Base-by-base conservation (phyloP, 2,113 vertebrate species). In the Lasiurus cinereus region DNA sequence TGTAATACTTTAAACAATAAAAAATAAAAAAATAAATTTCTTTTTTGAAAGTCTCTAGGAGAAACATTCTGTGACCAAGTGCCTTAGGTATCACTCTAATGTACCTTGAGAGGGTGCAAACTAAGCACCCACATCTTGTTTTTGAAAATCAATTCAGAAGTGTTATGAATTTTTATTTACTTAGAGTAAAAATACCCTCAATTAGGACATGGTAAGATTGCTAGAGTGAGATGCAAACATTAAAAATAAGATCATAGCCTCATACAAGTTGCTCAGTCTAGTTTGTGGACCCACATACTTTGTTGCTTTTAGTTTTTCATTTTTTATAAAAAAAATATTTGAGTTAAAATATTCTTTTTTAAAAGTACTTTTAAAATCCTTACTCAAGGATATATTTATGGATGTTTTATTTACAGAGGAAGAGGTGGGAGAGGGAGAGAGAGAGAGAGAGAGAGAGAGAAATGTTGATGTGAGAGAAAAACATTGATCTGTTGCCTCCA, bases 161-260 rank as follows among this genome's bases (percentile, higher is more conserved):
- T 82, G 3, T 46, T 86, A 66, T 15, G 84, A 24, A 77, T 70
- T 74, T 67, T 84, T 88, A 88, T 88, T 90, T 31, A 43, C 39
- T 84, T 72, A 59, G 54, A 83, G 39, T n/a, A 72, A 94, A 93
- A 88, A 24, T 56, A 80, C n/a, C n/a, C 27, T 76, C 6, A 66
- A 78, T 36, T 22, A 70, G 31, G 18, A 70, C 5, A 22, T 84
- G 67, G 50, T 73, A 93, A 56, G 64, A 78, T 73, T 77, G 3
- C n/a, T 82, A 29, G 21, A 67, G 11, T 31, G 39, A 88, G 29
- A 83, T 62, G 22, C 66, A 91, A 72, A 66, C 27, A 59, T 80
- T 93, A 69, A 89, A 31, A 64, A 43, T 22, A 67, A 79, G 33
- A 36, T 73, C 21, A 78, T 31, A 69, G 6, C 59, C 5, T 54